Evolutionary conservation across 2,797 vertebrate genomes (phyloP), one percentile per base, ranked within the genome.

Genomic region (Cyprinodon diabolis): DNA sequence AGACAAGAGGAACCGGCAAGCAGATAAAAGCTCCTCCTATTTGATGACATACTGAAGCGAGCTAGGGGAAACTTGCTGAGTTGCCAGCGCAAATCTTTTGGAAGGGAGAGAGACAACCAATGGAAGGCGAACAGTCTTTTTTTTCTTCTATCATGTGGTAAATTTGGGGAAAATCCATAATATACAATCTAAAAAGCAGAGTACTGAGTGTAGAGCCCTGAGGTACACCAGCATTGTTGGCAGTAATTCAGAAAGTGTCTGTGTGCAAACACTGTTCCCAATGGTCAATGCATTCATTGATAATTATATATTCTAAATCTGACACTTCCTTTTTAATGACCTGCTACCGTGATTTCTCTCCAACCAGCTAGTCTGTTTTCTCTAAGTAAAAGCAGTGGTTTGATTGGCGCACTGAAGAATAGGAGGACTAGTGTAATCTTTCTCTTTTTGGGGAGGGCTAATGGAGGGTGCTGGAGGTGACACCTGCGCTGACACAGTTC

Each of bases 401-500:
- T 58, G 77, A 70, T 37, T 54, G 66, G 35, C 56, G 69, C 6
- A 23, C 66, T 45, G 74, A 58, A 71, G 76, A 72, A 1, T 4
- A 40, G 81, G 60, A 69, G 79, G 78, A 81, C 69, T 76, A 77
- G 77, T 71, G 82, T 77, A 13, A 7, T 45, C n/a, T 45, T 43
- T 40, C 6, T 60, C 37, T 60, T 81, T 83, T 74, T 77, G 80
- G 71, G 84, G 72, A 87, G 54, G 68, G 75, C 76, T 52, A 67
- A 66, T 75, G 55, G 76, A 58, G 84, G 71, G 65, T 69, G 71
- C 62, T 76, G 56, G 80, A 82, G 75, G 87, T 86, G 87, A 91
- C 87, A 89, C 90, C 90, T 91, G 91, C 68, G 55, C 84, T 78
- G 80, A 86, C 86, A 79, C 87, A 88, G 87, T 85, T 91, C 90